Conservation (phyloP, 1,140 invertebrate species). For the Drosophila suzukii region DNA sequence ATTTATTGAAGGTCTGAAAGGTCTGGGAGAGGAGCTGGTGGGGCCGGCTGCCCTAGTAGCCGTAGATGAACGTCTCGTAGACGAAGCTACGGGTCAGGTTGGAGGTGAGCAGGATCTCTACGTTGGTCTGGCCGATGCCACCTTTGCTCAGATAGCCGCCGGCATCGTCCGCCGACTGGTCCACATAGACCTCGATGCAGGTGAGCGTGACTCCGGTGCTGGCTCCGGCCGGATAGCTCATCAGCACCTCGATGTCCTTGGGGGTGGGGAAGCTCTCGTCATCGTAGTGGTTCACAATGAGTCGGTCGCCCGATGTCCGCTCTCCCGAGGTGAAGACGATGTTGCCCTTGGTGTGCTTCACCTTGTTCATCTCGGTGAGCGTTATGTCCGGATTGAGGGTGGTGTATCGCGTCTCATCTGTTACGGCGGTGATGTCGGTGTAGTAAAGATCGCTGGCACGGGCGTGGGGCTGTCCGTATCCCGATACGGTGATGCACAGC, state of each 20-base stretch:
- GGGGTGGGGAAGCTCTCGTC: slow-evolving; percentile 60
- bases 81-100: slow-evolving; percentile 63
- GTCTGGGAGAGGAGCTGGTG: slow-evolving; percentile 1
- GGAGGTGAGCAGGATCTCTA: slow-evolving; percentile 56
- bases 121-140: slow-evolving; percentile 57
- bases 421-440: slow-evolving; percentile 66
- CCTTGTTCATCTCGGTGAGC: slow-evolving; percentile 55
- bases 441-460: slow-evolving; percentile 59
- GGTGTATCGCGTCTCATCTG: slow-evolving; percentile 53
- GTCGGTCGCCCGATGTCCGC: slow-evolving; percentile 64
- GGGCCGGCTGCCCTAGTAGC: slow-evolving; percentile 51
- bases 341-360: slow-evolving; percentile 73
- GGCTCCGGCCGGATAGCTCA: slow-evolving; percentile 54
- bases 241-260: slow-evolving; percentile 62
- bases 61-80: slow-evolving; percentile 77
- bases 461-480: slow-evolving; percentile 15
- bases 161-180: slow-evolving; percentile 60
- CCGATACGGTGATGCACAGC: not conserved
- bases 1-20: slow-evolving; percentile 37
- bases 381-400: slow-evolving; percentile 36
- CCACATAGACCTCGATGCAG: slow-evolving; percentile 72
- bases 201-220: slow-evolving; percentile 54
- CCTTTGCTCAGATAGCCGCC: slow-evolving; percentile 60
- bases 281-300: slow-evolving; percentile 66
- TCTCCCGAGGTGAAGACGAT: slow-evolving; percentile 61